Evolutionary conservation across 1,140 invertebrate species (phyloP), one percentile per base, ranked within the genome.

Genomic region (Heliothis subflexa): DNA sequence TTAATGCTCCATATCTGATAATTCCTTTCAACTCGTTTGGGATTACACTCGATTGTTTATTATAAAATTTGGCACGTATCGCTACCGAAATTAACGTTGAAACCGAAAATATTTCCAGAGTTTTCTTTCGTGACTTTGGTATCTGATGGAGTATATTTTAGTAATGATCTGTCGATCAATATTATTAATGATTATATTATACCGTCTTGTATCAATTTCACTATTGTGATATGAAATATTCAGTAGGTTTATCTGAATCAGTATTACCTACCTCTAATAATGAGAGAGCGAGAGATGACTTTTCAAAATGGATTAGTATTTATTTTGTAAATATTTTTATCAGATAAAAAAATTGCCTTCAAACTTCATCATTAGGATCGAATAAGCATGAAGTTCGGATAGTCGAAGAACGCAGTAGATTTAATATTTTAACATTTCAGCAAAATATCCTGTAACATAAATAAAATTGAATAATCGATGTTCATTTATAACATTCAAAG

Each of bases 1-100:
- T 59, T 73, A 73, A 73, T 73, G 49, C 18, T 59, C 16, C 59
- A 25, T 47, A 45, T 59, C 54, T 47, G 54, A 59, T 73, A 73
- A 33, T 13, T 72, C 70, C 52, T 72, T 72, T 72, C 70, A n/a
- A 72, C 25, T 72, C 49, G 47, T 66, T 66, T 18, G 10, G 40
- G 40, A 66, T 66, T 66, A 47, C 14, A 66, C 4, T 47, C 40
- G 40, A 40, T 18, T 11, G 47, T 64, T 47, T 66, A 16, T 47
- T 3, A 47, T 47, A 21, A 66, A 47, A 66, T 62, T 40, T 45
- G 4, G 28, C 25, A 40, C 33, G 40, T 40, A 9, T 7, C 9
- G 16, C 16, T 68, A 10, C 12, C n/a, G 28, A 13, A 14, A 40
- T 66, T 47, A 66, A 66, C 40, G 21, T 47, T 47, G 45, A 47